Evolutionary conservation across 2,797 vertebrate genomes (phyloP), one percentile per base, ranked within the genome.

Genomic region (Tympanoctomys barrerae): DNA sequence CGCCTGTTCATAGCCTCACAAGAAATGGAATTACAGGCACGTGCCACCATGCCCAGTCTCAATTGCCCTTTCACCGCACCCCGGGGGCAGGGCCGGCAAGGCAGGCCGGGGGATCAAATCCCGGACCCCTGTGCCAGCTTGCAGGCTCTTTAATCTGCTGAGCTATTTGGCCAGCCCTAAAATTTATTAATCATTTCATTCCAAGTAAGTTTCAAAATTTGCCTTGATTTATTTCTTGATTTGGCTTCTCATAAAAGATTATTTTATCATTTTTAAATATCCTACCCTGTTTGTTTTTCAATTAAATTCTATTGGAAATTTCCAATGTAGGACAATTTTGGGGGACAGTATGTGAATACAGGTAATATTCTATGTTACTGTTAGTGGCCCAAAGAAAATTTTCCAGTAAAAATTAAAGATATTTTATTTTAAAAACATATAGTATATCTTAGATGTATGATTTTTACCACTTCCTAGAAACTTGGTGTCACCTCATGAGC

Each of bases 311-410:
- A 46, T 4, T 52, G 33, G 57, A 91, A 61, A 90, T 87, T 97
- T 80, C 61, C 22, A 89, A 36, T 52, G 91, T 33, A 97, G 70
- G 57, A 93, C 68, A 93, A 13, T 97, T 64, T 83, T 95, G 95
- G 61, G 80, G 80, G 42, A 96, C 85, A 96, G 93, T 9, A 91
- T 96, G 90, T 94, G 77, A 95, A 1, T 31, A 64, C 87, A 64
- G 79, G 78, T 12, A 59, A 81, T 62, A 98, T 83, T 97, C 71
- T 94, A 97, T 97, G 75, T 96, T 95, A 96, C 90, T 68, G 90
- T 73, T 70, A 90, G 97, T 97, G n/a, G 26, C 87, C 54, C 33
- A 95, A 89, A 87, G 89, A 96, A 73, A 87, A 31, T 83, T 61
- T 52, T 71, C 59, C 91, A 3, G 2, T 87, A 73, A 92, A 94